These are phyloP conservation scores for Eupithecia abbreviata DNA, from an alignment of 2,888 invertebrate genomes.

Conservation along the genomic window DNA sequence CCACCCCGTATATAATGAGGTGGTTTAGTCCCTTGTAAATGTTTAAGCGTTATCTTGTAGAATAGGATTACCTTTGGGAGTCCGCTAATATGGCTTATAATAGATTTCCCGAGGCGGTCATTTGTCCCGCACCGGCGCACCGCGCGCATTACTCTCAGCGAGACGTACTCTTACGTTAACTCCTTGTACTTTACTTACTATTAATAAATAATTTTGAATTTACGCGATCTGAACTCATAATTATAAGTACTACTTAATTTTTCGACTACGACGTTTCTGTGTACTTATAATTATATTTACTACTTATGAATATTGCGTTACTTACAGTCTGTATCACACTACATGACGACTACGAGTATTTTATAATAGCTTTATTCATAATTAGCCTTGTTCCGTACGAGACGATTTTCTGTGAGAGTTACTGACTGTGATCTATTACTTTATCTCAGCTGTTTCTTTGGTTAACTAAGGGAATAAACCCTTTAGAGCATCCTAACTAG, in stretches of 20 bases:
- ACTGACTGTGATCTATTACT: neutral
- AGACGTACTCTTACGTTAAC: neutral
- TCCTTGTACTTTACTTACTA: neutral
- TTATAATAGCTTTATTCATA: no score
- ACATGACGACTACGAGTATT: no score
- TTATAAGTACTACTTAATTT: no score
- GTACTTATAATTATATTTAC: no score
- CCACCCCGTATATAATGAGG: no score
- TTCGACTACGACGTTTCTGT: no score
- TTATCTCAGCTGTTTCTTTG: neutral
- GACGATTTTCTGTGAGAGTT: no score
- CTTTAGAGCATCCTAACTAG: neutral
- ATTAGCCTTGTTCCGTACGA: no score
- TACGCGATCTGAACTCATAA: no score
- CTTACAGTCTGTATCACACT: no score
- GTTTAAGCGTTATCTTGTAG: neutral
- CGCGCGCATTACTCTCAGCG: neutral
- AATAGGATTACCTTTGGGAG: constrained; percentile 13
- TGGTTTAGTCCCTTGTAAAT: no score
- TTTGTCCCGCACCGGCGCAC: constrained; percentile 43
- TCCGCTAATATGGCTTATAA: constrained; percentile 59
- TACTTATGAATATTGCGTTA: neutral
- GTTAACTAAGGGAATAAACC: neutral
- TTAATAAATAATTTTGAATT: no score
- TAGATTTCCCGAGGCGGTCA: constrained; percentile 63